These are phyloP conservation scores for Drosophila bocki DNA, from an alignment of 1,140 invertebrate species.

Conservation along the genomic window DNA sequence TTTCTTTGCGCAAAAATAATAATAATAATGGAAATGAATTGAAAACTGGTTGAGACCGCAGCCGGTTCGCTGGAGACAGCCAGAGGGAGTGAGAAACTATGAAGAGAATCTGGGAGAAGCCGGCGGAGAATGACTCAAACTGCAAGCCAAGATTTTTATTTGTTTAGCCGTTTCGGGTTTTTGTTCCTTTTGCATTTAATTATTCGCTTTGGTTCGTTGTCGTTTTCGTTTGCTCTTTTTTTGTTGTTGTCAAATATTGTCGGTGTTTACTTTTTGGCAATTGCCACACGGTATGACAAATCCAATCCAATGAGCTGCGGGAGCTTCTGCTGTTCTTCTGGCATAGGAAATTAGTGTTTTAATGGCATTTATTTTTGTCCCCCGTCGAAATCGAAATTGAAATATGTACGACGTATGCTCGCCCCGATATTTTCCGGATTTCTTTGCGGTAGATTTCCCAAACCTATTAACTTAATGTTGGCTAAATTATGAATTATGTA, in stretches of 20 bases:
- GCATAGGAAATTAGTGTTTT: conserved; percentile 54
- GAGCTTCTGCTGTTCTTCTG: conserved; percentile 35
- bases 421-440: conserved; percentile 27
- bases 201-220: conserved; percentile 56
- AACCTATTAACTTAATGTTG: conserved; percentile 48
- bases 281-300: conserved; percentile 58
- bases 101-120: conserved; percentile 53
- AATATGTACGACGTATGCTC: conserved; percentile 26
- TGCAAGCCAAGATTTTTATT: conserved; percentile 51
- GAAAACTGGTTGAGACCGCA: conserved; percentile 64
- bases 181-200: conserved; percentile 52
- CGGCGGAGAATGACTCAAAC: conserved; percentile 65
- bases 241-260: conserved; percentile 27
- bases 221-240: conserved; percentile 14
- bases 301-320: conserved; percentile 26
- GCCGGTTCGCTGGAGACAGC: conserved; percentile 31
- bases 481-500: conserved; percentile 32
- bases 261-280: conserved; percentile 66
- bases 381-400: conserved; percentile 46
- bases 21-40: conserved; percentile 65
- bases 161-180: conserved; percentile 31
- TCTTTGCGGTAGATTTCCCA: conserved; percentile 32
- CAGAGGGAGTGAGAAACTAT: conserved; percentile 23
- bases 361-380: conserved; percentile 51
- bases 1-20: conserved; percentile 53